A percentile compares a stretch with the other conserved stretches of the same genome.
Evolutionary conservation across 2,113 vertebrate species (phyloP).

Genomic region (Probosciger aterrimus): DNA sequence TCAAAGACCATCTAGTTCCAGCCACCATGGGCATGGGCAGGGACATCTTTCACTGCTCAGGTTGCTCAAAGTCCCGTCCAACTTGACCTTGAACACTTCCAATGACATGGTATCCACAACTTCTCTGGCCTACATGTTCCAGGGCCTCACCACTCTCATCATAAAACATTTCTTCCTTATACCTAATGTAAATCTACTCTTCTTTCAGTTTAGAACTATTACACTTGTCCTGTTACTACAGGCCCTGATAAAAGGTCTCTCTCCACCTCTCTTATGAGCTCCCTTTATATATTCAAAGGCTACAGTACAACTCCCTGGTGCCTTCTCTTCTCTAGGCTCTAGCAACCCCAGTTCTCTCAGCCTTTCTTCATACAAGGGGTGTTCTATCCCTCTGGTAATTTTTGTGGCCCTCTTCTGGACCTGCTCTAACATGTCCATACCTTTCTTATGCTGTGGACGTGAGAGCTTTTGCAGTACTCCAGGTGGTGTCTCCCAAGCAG

Average conservation of each 20-base stretch:
- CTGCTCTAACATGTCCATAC: background rate
- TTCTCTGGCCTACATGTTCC: background rate
- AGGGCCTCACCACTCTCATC: background rate
- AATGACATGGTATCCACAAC: background rate
- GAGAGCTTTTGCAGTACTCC: background rate
- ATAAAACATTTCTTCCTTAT: background rate
- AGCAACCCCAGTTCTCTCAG: background rate
- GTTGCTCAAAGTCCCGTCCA: background rate
- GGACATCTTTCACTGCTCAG: background rate
- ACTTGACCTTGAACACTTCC: background rate
- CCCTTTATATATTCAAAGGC: background rate
- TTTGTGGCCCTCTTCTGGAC: background rate
- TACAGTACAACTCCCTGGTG: background rate
- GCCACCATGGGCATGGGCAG: background rate
- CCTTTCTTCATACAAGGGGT: accelerated
- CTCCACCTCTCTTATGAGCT: accelerated
- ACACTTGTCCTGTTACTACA: background rate
- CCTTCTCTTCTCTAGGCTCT: background rate
- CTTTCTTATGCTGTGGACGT: accelerated
- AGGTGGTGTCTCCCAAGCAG: background rate
- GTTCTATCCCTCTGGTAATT: background rate
- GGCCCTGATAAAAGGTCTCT: background rate
- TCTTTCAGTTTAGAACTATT: background rate
- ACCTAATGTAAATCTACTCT: background rate
- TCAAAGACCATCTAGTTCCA: background rate